Evolutionary conservation across 2,888 invertebrate genomes (phyloP), one percentile per base, ranked within the genome.

Genomic region (Cyaniris semiargus): DNA sequence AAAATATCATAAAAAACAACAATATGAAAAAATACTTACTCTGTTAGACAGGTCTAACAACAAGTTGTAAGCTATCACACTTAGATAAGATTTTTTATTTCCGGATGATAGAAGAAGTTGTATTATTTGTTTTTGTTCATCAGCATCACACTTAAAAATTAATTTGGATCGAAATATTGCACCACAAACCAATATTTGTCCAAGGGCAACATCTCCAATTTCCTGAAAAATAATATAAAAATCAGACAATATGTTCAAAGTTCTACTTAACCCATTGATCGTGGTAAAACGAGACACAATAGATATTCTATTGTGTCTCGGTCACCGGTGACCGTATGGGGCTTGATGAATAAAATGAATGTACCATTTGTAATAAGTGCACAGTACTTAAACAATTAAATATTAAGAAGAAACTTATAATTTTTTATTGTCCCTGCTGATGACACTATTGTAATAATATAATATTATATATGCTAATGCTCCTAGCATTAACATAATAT

Each of bases 161-260:
- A 95, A 88, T 27, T 95, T 95, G 0, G 97, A 96, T 76, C 96
- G 94, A 79, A 97, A 94, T 53, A 97, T 85, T 3, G 97, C 96
- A 31, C 96, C 96, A 85, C 96, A 96, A 0, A 95, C 94, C 82
- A 97, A 90, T 79, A 97, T 95, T 84, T 96, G 95, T 0, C 97
- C 97, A 31, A 96, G 95, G 53, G 95, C 94, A 75, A 96, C 95
- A 90, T 97, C 96, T 58, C 96, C 96, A 83, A 96, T 95, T 94
- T 97, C 97, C 97, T 97, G 82, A 82, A 86, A 85, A 38, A 58
- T 13, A 60, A 60, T n/a, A 58, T 58, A n/a, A 21, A 15, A 58
- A 21, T n/a, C 58, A 58, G 15, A 15, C 5, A n/a, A 15, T 10
- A 58, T 21, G 58, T 8, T 21, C 6, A 56, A n/a, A 56, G 18